Conservation (phyloP, 2,888 invertebrate species). For the Agrochola lota region DNA sequence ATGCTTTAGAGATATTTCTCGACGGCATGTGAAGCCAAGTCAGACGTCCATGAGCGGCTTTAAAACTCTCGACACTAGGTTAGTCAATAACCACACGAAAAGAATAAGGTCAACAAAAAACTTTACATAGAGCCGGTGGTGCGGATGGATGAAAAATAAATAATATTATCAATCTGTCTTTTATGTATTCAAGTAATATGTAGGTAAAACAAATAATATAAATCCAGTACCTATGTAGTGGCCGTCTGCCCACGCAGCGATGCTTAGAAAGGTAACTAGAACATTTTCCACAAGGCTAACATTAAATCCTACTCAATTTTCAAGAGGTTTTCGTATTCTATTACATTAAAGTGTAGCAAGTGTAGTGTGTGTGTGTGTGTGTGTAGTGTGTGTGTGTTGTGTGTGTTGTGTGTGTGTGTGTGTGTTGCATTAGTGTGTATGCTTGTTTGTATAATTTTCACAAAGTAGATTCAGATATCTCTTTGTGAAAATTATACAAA, state of each 20-base stretch:
- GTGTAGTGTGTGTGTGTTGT: too few relatives aligned
- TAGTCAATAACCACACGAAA: too few relatives aligned
- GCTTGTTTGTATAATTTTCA: constrained; percentile 27
- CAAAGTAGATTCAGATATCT: neutral
- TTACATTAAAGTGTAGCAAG: constrained; percentile 15
- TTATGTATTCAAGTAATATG: constrained; percentile 34
- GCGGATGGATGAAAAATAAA: constrained; percentile 16
- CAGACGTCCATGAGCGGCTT: too few relatives aligned
- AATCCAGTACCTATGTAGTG: constrained; percentile 7
- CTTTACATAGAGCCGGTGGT: constrained; percentile 3
- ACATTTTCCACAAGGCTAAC: constrained; percentile 21
- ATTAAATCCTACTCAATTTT: constrained; percentile 38
- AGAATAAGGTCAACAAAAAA: neutral
- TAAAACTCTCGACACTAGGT: too few relatives aligned
- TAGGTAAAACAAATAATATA: constrained; percentile 29
- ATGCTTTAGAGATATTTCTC: too few relatives aligned
- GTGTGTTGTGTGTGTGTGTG: too few relatives aligned
- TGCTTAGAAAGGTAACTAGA: constrained; percentile 6
- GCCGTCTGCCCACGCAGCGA: constrained; percentile 21
- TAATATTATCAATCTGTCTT: constrained; percentile 28
- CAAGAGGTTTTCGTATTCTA: constrained; percentile 30
- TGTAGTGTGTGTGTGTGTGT: too few relatives aligned
- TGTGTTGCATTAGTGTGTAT: too few relatives aligned
- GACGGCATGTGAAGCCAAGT: too few relatives aligned
- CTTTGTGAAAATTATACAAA: too few relatives aligned